Evolutionary conservation across 1,140 invertebrate genomes (phyloP).

Genomic region (Ericerus pela): DNA sequence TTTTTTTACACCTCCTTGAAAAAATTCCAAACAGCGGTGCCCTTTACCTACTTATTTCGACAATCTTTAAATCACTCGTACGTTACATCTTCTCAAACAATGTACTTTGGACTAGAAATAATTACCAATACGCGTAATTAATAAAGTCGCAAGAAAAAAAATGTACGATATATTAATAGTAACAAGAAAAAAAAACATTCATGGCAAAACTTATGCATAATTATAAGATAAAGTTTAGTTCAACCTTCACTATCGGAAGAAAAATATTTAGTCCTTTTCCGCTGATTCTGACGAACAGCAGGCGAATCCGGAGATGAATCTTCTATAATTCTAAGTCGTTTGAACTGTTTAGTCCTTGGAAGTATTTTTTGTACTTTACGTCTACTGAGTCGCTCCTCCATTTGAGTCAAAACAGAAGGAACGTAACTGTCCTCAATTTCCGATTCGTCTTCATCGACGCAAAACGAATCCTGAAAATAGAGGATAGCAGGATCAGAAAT

Average conservation of each 20-base stretch:
- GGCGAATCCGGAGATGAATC: background rate
- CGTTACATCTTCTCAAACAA: too few species aligned
- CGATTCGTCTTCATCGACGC: background rate
- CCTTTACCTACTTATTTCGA: too few species aligned
- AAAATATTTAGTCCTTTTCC: background rate
- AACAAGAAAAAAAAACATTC: too few species aligned
- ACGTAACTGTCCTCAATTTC: background rate
- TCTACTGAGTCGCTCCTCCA: background rate
- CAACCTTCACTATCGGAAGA: conserved; percentile 4
- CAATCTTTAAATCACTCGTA: too few species aligned
- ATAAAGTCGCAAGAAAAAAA: too few species aligned
- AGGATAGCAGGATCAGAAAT: background rate
- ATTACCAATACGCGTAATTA: too few species aligned
- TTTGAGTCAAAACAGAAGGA: conserved; percentile 2
- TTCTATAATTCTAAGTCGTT: background rate
- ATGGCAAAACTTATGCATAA: too few species aligned
- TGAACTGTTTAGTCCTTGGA: background rate
- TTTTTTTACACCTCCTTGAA: too few species aligned
- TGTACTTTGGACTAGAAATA: too few species aligned
- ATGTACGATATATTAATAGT: too few species aligned
- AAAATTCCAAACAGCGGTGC: too few species aligned
- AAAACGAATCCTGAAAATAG: background rate
- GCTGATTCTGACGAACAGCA: background rate
- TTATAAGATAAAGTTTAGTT: too few species aligned
- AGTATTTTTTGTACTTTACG: background rate